Evolutionary conservation across 2,888 invertebrate species (phyloP), one percentile per base, ranked within the genome.

Genomic region (Dasypogon diadema): DNA sequence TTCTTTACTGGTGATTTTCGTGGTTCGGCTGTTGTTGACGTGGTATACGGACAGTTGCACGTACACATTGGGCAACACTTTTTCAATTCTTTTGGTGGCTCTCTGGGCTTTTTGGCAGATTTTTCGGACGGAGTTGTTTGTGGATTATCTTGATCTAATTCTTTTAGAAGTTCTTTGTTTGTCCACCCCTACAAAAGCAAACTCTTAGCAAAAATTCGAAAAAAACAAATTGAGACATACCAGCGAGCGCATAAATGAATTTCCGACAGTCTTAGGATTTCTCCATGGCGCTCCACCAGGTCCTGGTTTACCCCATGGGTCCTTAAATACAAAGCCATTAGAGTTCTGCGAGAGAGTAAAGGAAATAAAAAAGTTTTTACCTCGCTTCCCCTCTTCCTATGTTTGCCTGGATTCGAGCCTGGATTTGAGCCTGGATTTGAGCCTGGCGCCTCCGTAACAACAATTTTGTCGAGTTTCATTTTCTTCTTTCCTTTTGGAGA

Each of bases 241-340:
- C 92, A 94, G 89, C 80, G 93, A 93, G 84, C 92, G 90, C 81
- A 92, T 90, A 88, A 94, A 93, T 85, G 92, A 90, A 80, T 89
- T 73, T 82, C 93, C 93, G 81, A 92, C 88, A 83, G 90, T 87
- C 81, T 90, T 89, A 77, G 92, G 92, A 85, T 91, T 90, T 82
- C 93, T 89, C 93, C 93, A 93, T 79, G 89, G 89, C 73, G 88
- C 87, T 78, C 93, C 93, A 73, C 93, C 93, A 58, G 85, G 84
- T n/a, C 83, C 84, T 0, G 83, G 80, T 75, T 83, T 85, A 12
- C 84, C 84, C 84, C 85, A 85, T 3, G 83, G 83, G 74, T 84
- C 83, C 75, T 83, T 82, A 12, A 46, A 73, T 16, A 70, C 8
- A 34, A 21, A n/a, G n/a, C n/a, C n/a, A n/a, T n/a, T n/a, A n/a